Percentiles rank a stretch among this genome's conserved stretches.
Conservation (phyloP, 2,797 vertebrate genomes). For the Pseudomugil tenellus region DNA sequence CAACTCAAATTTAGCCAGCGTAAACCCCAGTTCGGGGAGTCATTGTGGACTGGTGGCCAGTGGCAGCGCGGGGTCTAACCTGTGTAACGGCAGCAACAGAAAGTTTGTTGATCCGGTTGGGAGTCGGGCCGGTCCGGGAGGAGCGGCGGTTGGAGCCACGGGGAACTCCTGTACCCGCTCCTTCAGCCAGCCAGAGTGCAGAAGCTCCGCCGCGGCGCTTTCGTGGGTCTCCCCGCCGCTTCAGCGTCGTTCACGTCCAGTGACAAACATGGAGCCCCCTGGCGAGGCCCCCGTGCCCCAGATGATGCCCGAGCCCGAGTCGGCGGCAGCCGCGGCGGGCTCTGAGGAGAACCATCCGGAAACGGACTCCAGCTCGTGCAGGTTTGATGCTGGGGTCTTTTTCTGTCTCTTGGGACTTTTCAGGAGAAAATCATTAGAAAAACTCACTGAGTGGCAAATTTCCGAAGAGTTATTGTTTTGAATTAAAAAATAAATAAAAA, state of each 20-base stretch:
- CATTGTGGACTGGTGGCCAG: conserved; percentile 68
- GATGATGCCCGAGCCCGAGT: conserved; percentile 75
- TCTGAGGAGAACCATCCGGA: conserved; percentile 88
- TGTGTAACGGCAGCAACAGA: conserved; percentile 76
- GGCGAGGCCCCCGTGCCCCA: conserved; percentile 77
- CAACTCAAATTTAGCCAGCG: conserved; percentile 49
- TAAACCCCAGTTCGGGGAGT: conserved; percentile 49
- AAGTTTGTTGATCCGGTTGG: conserved; percentile 90
- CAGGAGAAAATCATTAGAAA: neutral
- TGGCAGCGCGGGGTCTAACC: conserved; percentile 73
- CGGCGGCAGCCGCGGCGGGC: conserved; percentile 73
- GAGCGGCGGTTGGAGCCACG: conserved; percentile 59
- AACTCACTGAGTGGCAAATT: neutral
- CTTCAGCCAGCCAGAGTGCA: conserved; percentile 91
- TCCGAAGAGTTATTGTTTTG: neutral
- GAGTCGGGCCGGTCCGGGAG: conserved; percentile 80
- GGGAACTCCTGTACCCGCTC: conserved; percentile 83
- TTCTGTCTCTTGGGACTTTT: neutral
- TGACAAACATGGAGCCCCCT: conserved; percentile 82
- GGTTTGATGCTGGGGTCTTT: conserved; percentile 76
- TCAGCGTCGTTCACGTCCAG: conserved; percentile 78
- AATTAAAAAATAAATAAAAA: conserved; percentile 1
- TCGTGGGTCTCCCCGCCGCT: conserved; percentile 89
- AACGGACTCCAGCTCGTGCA: conserved; percentile 95
- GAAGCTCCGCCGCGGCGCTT: conserved; percentile 85